Evolutionary conservation across 2,797 vertebrate species (phyloP).

Genomic region (Eupleurogrammus muticus): DNA sequence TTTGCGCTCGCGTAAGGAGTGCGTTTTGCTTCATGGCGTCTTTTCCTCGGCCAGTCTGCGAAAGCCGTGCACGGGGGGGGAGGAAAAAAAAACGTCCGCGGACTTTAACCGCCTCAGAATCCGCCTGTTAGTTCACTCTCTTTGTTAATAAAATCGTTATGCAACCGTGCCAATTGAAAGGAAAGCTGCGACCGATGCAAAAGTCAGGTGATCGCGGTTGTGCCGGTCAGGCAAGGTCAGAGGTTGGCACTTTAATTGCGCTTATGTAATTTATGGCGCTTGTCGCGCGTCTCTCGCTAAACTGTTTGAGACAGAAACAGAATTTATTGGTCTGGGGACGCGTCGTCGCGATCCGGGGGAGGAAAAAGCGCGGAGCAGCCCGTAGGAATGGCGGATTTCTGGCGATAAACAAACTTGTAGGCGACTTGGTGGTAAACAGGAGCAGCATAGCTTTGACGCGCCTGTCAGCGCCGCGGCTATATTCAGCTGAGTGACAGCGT

Average conservation of each 20-base stretch:
- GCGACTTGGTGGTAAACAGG: conserved; percentile 33
- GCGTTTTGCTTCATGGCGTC: conserved; percentile 74
- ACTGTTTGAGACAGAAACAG: conserved; percentile 76
- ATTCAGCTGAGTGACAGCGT: conserved; percentile 46
- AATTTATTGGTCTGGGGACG: conserved; percentile 77
- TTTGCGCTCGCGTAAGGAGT: conserved; percentile 39
- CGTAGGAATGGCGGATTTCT: conserved; percentile 58
- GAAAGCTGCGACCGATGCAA: conserved; percentile 65
- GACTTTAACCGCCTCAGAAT: conserved; percentile 62
- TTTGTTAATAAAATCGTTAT: conserved; percentile 19
- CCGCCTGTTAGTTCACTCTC: conserved; percentile 8
- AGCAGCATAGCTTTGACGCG: conserved; percentile 31
- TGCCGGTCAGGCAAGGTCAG: conserved; percentile 85
- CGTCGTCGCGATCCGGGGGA: conserved; percentile 34
- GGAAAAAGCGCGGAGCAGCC: conserved; percentile 19
- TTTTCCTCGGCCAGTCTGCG: conserved; percentile 25
- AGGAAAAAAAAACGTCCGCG: conserved; percentile 38
- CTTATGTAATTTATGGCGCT: conserved; percentile 87
- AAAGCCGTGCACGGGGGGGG: conserved; percentile 27
- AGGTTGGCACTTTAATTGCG: conserved; percentile 89
- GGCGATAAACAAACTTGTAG: conserved; percentile 63
- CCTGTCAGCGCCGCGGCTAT: conserved; percentile 30
- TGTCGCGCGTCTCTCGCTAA: conserved; percentile 77
- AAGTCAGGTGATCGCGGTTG: conserved; percentile 83
- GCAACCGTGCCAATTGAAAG: conserved; percentile 46